These are phyloP conservation scores for Sarcophaga subvicina DNA, from an alignment of 2,888 invertebrate species.

Conservation along the genomic window DNA sequence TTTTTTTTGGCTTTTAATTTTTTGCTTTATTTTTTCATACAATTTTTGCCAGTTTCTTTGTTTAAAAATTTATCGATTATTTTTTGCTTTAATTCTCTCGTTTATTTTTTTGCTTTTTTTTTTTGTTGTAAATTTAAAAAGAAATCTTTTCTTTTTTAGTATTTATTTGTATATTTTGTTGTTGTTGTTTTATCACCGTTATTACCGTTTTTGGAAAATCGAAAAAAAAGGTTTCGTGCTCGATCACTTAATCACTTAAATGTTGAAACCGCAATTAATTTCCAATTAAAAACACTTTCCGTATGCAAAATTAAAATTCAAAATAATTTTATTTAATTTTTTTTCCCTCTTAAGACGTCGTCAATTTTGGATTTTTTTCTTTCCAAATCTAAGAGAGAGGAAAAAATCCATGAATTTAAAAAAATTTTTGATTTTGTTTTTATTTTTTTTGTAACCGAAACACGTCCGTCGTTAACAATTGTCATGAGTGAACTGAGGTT, in stretches of 20 bases:
- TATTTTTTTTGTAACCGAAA: conserved; percentile 58
- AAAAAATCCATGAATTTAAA: not conserved
- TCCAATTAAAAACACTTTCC: conserved; percentile 1
- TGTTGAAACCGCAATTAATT: not conserved
- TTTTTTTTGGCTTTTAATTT: conserved; percentile 29
- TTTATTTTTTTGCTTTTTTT: not conserved
- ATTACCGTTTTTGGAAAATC: conserved; percentile 55
- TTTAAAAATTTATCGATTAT: conserved; percentile 29
- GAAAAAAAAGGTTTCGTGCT: conserved; percentile 25
- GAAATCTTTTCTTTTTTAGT: too few relatives aligned
- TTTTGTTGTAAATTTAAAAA: conserved; percentile 28
- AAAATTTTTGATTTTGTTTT: conserved; percentile 21
- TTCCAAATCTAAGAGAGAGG: too few relatives aligned
- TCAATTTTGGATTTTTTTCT: conserved; percentile 11
- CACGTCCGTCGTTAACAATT: conserved; percentile 76
- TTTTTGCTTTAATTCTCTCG: not conserved
- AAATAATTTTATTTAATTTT: conserved; percentile 4
- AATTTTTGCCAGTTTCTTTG: conserved; percentile 56
- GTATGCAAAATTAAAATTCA: conserved; percentile 11
- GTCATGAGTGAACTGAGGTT: conserved; percentile 74
- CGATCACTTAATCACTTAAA: not conserved
- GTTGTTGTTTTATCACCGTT: conserved; percentile 21
- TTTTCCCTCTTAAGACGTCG: not conserved
- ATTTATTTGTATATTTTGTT: too few relatives aligned
- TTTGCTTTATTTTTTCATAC: conserved; percentile 29